Evolutionary conservation across 1,140 invertebrate genomes (phyloP).

Genomic region (Pectinophora gossypiella): DNA sequence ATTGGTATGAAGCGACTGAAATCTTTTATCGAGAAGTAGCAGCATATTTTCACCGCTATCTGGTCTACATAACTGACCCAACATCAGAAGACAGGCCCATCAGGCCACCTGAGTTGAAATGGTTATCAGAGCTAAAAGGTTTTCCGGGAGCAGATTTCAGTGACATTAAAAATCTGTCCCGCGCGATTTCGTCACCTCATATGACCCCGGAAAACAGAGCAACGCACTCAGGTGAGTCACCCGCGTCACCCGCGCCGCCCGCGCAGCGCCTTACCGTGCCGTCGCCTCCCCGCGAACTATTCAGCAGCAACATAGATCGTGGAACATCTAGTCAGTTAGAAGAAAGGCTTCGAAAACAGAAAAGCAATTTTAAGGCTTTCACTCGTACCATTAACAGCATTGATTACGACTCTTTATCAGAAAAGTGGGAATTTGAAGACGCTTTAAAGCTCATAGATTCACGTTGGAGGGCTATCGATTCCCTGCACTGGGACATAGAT

Average conservation of each 20-base stretch:
- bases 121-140: background rate
- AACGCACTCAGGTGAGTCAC: background rate
- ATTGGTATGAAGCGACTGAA: background rate
- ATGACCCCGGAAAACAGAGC: no score
- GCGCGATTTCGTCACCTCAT: background rate
- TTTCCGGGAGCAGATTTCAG: background rate
- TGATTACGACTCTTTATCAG: background rate
- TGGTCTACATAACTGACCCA: background rate
- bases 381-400: background rate
- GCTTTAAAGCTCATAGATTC: background rate
- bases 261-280: no score
- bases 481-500: background rate
- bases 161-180: background rate
- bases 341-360: background rate
- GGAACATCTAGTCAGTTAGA: background rate
- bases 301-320: background rate
- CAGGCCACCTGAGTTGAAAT: background rate
- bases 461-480: background rate
- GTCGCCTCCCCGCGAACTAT: no score
- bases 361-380: background rate
- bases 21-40: background rate
- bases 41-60: background rate
- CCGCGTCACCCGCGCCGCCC: background rate
- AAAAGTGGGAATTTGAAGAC: background rate
- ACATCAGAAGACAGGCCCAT: background rate